Conservation (phyloP, 2,113 vertebrate species). For the Coreoperca whiteheadi region DNA sequence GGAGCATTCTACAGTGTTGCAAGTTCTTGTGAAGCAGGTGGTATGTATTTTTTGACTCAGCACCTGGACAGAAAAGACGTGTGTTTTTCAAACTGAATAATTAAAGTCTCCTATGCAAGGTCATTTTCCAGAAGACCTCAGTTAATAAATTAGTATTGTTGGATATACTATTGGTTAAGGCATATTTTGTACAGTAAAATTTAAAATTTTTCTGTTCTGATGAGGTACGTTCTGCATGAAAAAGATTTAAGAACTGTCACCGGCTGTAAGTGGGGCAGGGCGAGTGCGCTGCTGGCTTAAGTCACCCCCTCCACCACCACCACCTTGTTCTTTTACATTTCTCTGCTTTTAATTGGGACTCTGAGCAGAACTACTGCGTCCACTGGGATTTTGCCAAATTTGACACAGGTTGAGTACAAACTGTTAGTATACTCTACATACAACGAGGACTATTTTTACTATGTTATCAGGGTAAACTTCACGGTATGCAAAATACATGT, state of each 20-base stretch:
- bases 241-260: conserved; percentile 36
- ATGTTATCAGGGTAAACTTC: not conserved
- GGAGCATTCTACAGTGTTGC: too few species aligned
- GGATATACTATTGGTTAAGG: not conserved
- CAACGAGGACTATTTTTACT: not conserved
- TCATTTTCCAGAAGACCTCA: not conserved
- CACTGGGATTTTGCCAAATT: conserved; percentile 36
- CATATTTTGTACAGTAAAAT: not conserved
- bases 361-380: conserved; percentile 18
- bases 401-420: conserved; percentile 34
- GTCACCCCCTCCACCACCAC: conserved; percentile 14
- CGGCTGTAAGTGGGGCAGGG: conserved; percentile 16
- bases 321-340: conserved; percentile 48
- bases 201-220: conserved; percentile 38
- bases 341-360: conserved; percentile 64
- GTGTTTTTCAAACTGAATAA: too few species aligned
- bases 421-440: not conserved
- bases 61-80: too few species aligned
- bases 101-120: not conserved
- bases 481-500: not conserved
- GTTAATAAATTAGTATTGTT: not conserved
- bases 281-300: conserved; percentile 43
- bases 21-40: too few species aligned
- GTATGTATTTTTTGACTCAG: too few species aligned
- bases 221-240: conserved; percentile 44